These are phyloP conservation scores for Centrocercus urophasianus DNA, from an alignment of 2,113 vertebrate species.

Conservation along the genomic window DNA sequence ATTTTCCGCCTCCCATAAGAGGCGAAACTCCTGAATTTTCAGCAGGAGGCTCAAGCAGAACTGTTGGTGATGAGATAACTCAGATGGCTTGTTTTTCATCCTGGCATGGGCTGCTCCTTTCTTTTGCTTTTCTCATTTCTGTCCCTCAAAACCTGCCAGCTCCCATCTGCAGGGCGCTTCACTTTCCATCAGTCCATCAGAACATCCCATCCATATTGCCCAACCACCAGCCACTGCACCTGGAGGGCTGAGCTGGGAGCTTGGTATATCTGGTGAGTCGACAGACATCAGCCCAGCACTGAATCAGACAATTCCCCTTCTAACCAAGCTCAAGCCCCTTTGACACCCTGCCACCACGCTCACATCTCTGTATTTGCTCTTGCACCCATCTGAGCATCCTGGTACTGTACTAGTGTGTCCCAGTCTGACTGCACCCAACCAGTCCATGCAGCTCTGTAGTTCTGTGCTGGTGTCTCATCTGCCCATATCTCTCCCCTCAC, in stretches of 20 bases:
- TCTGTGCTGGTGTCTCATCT: fast-evolving
- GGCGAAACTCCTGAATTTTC: neutral
- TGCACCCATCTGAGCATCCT: neutral
- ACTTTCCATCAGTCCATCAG: neutral
- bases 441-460: fast-evolving
- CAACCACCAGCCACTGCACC: neutral
- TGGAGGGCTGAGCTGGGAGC: neutral
- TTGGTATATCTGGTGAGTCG: neutral
- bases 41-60: neutral
- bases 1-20: neutral
- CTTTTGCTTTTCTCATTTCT: neutral
- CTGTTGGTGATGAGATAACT: neutral
- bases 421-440: neutral
- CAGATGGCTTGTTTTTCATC: neutral
- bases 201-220: neutral
- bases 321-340: no score
- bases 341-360: fast-evolving
- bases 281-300: neutral
- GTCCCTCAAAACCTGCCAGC: neutral
- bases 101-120: neutral
- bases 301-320: neutral
- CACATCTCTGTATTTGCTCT: fast-evolving
- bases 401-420: neutral
- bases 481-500: neutral
- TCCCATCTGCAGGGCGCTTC: neutral